These are phyloP conservation scores for Drosophila maculinotata DNA, from an alignment of 2,888 invertebrate genomes.

Conservation along the genomic window DNA sequence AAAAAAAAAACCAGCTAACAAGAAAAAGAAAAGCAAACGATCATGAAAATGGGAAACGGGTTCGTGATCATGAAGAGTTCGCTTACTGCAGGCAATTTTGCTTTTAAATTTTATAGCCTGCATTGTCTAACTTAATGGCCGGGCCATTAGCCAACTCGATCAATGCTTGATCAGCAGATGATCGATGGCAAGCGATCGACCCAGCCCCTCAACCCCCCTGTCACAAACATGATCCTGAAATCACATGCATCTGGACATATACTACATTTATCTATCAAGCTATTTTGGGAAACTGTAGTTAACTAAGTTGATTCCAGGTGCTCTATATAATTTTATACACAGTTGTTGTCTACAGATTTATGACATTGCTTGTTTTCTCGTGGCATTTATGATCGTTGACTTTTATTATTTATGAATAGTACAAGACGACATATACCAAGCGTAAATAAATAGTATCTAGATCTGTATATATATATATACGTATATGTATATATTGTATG, in stretches of 20 bases:
- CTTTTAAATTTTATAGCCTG: constrained; percentile 72
- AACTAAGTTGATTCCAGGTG: constrained; percentile 47
- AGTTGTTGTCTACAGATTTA: constrained; percentile 46
- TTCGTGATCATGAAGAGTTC: constrained; percentile 13
- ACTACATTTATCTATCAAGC: too few species aligned
- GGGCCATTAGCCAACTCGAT: constrained; percentile 62
- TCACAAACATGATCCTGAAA: constrained; percentile 1
- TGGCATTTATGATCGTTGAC: constrained; percentile 49
- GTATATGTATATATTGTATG: not conserved
- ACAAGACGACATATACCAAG: not conserved
- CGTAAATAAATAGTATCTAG: not conserved
- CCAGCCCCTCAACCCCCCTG: not conserved
- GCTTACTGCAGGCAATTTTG: constrained; percentile 52
- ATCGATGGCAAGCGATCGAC: constrained; percentile 7
- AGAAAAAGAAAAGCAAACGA: constrained; percentile 1
- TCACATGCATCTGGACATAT: too few species aligned
- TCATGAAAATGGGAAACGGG: constrained; percentile 17
- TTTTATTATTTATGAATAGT: constrained; percentile 51
- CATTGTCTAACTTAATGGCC: constrained; percentile 74
- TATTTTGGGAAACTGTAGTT: constrained; percentile 6
- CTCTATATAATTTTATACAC: constrained; percentile 16
- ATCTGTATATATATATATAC: not conserved
- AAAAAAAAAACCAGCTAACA: constrained; percentile 6
- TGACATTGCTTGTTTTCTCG: constrained; percentile 37
- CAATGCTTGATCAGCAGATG: constrained; percentile 47